Evolutionary conservation across 2,888 invertebrate species (phyloP).

Genomic region (Diarsia mendica): DNA sequence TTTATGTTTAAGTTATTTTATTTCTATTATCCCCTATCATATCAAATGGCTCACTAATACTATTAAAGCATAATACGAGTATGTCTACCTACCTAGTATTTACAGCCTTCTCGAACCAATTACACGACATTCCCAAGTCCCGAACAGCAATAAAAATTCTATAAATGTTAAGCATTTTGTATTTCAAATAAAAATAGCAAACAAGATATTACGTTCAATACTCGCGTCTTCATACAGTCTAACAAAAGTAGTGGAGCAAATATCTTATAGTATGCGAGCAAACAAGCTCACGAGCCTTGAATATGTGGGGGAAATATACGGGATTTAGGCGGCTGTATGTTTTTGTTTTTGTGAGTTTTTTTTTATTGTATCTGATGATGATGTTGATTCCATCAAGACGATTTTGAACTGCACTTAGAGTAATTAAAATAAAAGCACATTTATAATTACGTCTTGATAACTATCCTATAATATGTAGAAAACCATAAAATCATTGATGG

Average conservation of each 20-base stretch:
- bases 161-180: constrained; percentile 35
- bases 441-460: too few species aligned
- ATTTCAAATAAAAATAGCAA: constrained; percentile 48
- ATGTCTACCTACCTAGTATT: not conserved
- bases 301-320: constrained; percentile 60
- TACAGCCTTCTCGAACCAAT: not conserved
- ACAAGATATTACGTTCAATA: constrained; percentile 59
- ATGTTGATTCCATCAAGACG: too few species aligned
- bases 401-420: too few species aligned
- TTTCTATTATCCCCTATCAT: not conserved
- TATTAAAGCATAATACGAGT: not conserved
- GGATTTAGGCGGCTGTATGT: not conserved
- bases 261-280: constrained; percentile 70
- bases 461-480: too few species aligned
- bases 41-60: not conserved
- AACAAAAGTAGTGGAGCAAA: constrained; percentile 75
- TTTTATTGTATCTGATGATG: not conserved
- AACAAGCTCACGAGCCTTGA: constrained; percentile 74
- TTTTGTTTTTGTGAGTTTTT: not conserved
- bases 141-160: constrained; percentile 37
- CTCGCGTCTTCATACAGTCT: constrained; percentile 43
- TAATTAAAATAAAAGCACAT: too few species aligned
- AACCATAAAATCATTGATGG: too few species aligned
- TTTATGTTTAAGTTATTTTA: too few species aligned
- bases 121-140: not conserved